These are phyloP conservation scores for Florisuga fusca DNA, from an alignment of 2,797 vertebrate genomes.

Conservation along the genomic window DNA sequence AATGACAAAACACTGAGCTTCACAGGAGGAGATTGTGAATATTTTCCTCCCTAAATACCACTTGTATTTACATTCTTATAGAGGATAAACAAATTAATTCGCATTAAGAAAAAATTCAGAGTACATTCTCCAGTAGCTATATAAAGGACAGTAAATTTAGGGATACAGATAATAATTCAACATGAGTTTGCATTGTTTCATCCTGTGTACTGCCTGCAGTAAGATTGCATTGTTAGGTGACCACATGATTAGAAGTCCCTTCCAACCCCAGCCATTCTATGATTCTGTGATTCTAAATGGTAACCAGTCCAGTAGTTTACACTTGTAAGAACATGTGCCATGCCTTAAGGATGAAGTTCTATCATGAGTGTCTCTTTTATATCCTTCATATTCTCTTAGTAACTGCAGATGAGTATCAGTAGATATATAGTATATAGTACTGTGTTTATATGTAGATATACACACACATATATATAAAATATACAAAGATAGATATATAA, in stretches of 20 bases:
- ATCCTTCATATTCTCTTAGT: neutral
- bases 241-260: too few relatives aligned
- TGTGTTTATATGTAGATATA: too few relatives aligned
- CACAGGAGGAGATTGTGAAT: neutral
- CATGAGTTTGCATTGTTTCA: neutral
- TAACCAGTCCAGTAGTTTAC: neutral
- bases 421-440: too few relatives aligned
- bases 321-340: neutral
- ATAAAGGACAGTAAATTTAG: neutral
- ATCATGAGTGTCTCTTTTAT: neutral
- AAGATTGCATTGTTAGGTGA: neutral
- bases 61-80: neutral
- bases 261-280: too few relatives aligned
- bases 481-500: too few relatives aligned
- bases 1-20: neutral
- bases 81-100: neutral
- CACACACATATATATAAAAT: too few relatives aligned
- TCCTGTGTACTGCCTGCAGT: neutral
- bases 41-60: neutral
- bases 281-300: neutral
- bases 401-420: neutral
- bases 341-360: neutral
- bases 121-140: neutral
- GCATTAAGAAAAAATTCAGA: neutral
- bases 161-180: neutral